These are phyloP conservation scores for Zygogramma bicolorata DNA, from an alignment of 2,888 invertebrate species.

Conservation along the genomic window DNA sequence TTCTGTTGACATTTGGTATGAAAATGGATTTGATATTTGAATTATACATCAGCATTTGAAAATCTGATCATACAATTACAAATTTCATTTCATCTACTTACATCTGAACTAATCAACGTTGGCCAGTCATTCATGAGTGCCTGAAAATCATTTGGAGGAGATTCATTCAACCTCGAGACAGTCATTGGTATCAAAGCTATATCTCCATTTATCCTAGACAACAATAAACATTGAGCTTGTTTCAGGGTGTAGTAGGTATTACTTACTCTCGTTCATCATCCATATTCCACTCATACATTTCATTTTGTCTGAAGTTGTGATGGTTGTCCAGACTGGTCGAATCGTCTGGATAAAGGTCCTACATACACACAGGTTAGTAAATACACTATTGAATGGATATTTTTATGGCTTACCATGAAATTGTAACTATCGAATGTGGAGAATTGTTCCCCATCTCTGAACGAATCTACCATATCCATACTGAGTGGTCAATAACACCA, in stretches of 20 bases:
- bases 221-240: constrained; percentile 13
- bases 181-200: constrained; percentile 64
- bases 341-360: constrained; percentile 44
- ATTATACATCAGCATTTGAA: background rate
- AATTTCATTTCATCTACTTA: constrained; percentile 49
- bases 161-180: constrained; percentile 50
- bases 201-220: constrained; percentile 64
- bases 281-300: constrained; percentile 46
- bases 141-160: constrained; percentile 65
- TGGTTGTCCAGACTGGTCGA: constrained; percentile 36
- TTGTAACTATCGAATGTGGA: constrained; percentile 52
- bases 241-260: background rate
- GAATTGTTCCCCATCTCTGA: constrained; percentile 69
- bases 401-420: constrained; percentile 40
- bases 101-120: constrained; percentile 67
- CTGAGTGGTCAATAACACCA: constrained; percentile 46
- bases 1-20: background rate
- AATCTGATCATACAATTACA: background rate
- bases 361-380: constrained; percentile 22
- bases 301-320: constrained; percentile 30
- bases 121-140: constrained; percentile 70
- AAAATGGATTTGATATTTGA: background rate
- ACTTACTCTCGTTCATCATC: constrained; percentile 65
- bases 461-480: constrained; percentile 69
- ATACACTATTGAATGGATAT: constrained; percentile 9